Evolutionary conservation across 2,888 invertebrate genomes (phyloP), one percentile per base, ranked within the genome.

Genomic region (Drosophila putrida): DNA sequence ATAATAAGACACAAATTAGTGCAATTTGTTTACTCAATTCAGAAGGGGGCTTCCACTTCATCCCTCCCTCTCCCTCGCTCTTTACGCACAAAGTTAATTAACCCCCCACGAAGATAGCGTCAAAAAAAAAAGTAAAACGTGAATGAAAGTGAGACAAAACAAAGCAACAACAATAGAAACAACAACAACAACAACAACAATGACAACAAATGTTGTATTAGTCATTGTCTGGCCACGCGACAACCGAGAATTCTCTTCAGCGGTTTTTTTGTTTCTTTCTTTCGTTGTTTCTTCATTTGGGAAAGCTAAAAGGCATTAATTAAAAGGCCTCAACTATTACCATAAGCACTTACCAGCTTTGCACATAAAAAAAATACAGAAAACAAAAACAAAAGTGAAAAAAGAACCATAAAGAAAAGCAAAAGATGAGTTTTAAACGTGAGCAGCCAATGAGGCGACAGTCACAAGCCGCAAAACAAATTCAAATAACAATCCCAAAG

Each of bases 1-100:
- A 82, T 84, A 85, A 85, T 82, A 84, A 82, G 88, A 80, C 85
- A 76, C 88, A 80, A 87, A 88, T 84, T 87, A 87, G 71, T 80
- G 78, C 78, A 83, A 80, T 87, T 87, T 84, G 88, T 84, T 84
- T 85, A 63, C 72, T 57, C 68, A 75, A 57, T 78, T 39, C 59
- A 38, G 28, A 11, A 39, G 53, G 39, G 60, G 59, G 46, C 63
- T 58, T 41, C 41, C 57, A 28, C 61, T 11, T 33, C 38, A 35
- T 51, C 28, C 33, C 20, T 20, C 20, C 20, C 20, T 20, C 20
- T 2, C 20, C 8, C 53, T 33, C 36, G 31, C 49, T 31, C 33
- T 15, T 20, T 20, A 50, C 58, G 51, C 61, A 71, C 33, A 47
- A 57, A 63, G 25, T 79, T 71, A 79, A 82, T 84, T 77, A 77